These are phyloP conservation scores for Labrus mixtus DNA, from an alignment of 2,113 vertebrate species.

Conservation along the genomic window DNA sequence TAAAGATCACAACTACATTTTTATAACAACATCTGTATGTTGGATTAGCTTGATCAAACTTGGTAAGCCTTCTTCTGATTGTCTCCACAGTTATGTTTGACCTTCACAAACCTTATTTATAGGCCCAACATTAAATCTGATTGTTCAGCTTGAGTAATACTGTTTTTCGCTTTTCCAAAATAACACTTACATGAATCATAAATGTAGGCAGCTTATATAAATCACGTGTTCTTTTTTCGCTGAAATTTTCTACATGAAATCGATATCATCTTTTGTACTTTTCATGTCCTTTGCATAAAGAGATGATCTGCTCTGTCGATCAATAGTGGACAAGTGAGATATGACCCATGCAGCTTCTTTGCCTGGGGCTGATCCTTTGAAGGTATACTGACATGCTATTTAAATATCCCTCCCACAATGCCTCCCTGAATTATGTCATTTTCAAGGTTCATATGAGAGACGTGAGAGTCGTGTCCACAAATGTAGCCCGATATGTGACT, in stretches of 20 bases:
- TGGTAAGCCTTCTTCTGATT: not conserved
- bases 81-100: not conserved
- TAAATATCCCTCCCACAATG: constrained; percentile 47
- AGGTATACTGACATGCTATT: constrained; percentile 45
- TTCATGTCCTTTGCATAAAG: constrained; percentile 47
- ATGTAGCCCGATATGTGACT: not conserved
- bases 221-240: constrained; percentile 31
- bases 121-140: constrained; percentile 4
- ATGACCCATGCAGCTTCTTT: constrained; percentile 25
- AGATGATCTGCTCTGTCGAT: constrained; percentile 58
- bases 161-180: constrained; percentile 17
- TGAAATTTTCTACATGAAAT: constrained; percentile 54
- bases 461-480: not conserved
- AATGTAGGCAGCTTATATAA: constrained; percentile 75
- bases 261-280: constrained; percentile 51
- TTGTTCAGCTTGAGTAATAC: constrained; percentile 21
- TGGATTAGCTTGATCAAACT: not conserved
- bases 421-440: constrained; percentile 3
- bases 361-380: constrained; percentile 45
- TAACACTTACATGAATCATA: constrained; percentile 64
- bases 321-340: constrained; percentile 58
- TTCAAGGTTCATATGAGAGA: not conserved
- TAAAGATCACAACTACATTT: not conserved
- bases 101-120: constrained; percentile 12
- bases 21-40: not conserved